Evolutionary conservation across 2,113 vertebrate genomes (phyloP), one percentile per base, ranked within the genome.

Genomic region (Alouatta palliata): DNA sequence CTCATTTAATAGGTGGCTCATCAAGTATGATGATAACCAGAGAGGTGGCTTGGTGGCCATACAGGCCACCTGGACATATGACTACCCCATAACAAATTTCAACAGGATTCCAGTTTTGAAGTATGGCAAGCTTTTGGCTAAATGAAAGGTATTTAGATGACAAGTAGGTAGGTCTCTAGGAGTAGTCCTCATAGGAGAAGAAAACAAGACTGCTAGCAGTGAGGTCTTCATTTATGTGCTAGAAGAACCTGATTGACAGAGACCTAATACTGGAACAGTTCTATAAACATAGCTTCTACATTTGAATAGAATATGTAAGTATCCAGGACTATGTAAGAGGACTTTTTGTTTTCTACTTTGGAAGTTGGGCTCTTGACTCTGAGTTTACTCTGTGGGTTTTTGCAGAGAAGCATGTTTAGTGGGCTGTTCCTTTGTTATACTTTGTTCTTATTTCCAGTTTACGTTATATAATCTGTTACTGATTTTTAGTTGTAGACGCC

Each of bases 381-480:
- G 58, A 70, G 43, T 77, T 96, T 32, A 82, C 56, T 47, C 14
- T 86, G 43, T 66, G 73, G 81, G 77, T 70, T 82, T 93, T 95
- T 92, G 49, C 21, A 87, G 40, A 87, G 94, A 76, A 75, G 9
- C 37, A n/a, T 86, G 43, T 91, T 66, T 86, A 88, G 61, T 52
- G 88, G 79, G 25, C 16, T 90, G 37, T 83, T 95, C 77, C 49
- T 94, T 94, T 94, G 83, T 96, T 94, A 73, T 77, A 88, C 58
- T 10, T 80, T 91, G 45, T 96, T 90, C 77, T 87, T 87, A 52
- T 68, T 93, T 96, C 70, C 58, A 84, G 56, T 73, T 71, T 91
- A 45, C 27, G 14, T 93, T 94, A 81, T 64, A 77, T 90, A 95
- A 87, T 91, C 58, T 94, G 47, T 86, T 80, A 75, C 52, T 92